Evolutionary conservation across 2,113 vertebrate genomes (phyloP), one percentile per base, ranked within the genome.

Genomic region (Alaudala cheleensis): DNA sequence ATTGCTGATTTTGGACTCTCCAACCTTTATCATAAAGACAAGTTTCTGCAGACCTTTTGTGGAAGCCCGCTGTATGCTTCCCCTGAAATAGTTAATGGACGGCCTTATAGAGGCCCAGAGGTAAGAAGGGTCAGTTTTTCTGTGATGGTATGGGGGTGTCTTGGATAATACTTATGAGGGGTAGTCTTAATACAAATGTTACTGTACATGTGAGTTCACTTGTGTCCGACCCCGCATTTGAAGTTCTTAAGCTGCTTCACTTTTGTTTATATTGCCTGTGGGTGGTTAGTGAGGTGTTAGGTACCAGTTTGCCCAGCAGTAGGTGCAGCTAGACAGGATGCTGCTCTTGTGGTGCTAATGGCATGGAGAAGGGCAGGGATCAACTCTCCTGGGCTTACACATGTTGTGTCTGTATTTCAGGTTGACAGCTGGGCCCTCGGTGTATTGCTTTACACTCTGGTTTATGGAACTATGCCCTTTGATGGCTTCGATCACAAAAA

Each of bases 401-500:
- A 3, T 64, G 16, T 96, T 82, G 42, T 97, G 87, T 98, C 65
- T 97, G 64, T 87, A 56, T 95, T 97, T 61, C 97, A 99, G 99
- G 99, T 99, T 94, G 99, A 99, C 98, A 99, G 99, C 97, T 99
- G 99, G 99, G 99, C 99, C 88, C 98, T 99, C 26, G 99, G 99
- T 33, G 99, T 99, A 71, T 97, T 99, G 97, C 98, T 99, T 94
- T 99, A 99, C 94, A 99, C 99, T 56, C 98, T 99, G 83, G 98
- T 99, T 83, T 99, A 99, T 57, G 99, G 99, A 95, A 99, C 99
- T 2, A 99, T 99, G 99, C 99, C 99, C 47, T 99, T 99, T 82
- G 99, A 99, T 92, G 99, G 99, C 82, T 99, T 99, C 6, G 99
- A 99, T 98, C 99, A 99, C 98, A 99, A 99, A 97, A 99, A 99